Base-by-base conservation (phyloP, 1,140 invertebrate genomes). In the Eriosoma lanigerum region DNA sequence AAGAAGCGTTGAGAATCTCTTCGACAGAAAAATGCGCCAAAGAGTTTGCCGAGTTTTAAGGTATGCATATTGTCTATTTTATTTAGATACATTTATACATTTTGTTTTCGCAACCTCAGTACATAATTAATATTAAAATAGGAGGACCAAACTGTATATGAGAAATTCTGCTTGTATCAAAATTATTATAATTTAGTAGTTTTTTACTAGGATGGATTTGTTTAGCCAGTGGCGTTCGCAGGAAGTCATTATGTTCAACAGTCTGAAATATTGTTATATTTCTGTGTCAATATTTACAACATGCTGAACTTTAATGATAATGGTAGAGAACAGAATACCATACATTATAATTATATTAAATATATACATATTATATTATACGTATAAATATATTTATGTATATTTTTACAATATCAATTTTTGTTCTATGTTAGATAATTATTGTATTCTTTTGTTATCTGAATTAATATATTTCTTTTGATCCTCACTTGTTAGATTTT, bases 21-120 rank as follows among this genome's bases (percentile, higher is more conserved):
- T 94, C 95, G 81, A 96, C 95, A 76, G 96, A 98, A 88, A 97
- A 98, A 88, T 99, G 96, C 90, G 94, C 94, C 87, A 97, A 97
- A 89, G 97, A 99, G 88, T 98, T 98, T 89, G 95, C 94, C 82
- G 95, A 98, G 87, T 98, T 98, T 90, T 98, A 93, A 94, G 81
- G 81, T 81, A 76, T 29, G 80, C 78, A 56, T 81, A 80, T 73
- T 56, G 38, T 66, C 62, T 78, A 72, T 70, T 81, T 81, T 58
- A 60, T 72, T 72, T 81, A 70, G 75, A 78, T 78, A 78, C 54
- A 60, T 78, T 78, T 78, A 78, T 78, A 78, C 24, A 29, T 78
- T 78, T 78, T 62, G 56, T 78, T 78, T 78, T 78, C n/a, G 75
- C 75, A 78, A 62, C 75, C 75, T 78, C 75, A 78, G 54, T 78